Conservation (phyloP, 2,888 invertebrate genomes). For the Dermolepida albohirtum region DNA sequence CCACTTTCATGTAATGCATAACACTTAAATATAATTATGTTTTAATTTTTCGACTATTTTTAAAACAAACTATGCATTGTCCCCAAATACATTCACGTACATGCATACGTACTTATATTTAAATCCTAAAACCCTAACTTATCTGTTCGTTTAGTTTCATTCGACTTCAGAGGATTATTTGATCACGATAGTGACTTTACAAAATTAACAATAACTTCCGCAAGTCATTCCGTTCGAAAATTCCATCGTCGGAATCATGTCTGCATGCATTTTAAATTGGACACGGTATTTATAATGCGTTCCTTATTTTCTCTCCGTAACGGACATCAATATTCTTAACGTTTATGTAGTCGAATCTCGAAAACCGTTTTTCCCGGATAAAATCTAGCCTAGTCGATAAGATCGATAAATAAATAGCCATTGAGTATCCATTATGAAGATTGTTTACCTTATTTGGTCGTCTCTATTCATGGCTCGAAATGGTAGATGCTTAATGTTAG, state of each 20-base stretch:
- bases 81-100: too few species aligned
- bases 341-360: background rate
- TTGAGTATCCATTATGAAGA: slow-evolving; percentile 1
- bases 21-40: too few species aligned
- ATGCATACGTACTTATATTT: too few species aligned
- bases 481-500: too few species aligned
- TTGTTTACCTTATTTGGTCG: slow-evolving; percentile 22
- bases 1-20: too few species aligned
- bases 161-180: slow-evolving; percentile 34
- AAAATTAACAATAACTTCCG: slow-evolving; percentile 39
- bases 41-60: too few species aligned
- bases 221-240: slow-evolving; percentile 29
- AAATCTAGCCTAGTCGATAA: slow-evolving; percentile 17
- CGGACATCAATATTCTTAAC: background rate
- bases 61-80: too few species aligned
- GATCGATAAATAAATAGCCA: slow-evolving; percentile 7
- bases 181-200: slow-evolving; percentile 40
- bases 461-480: background rate
- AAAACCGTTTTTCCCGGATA: slow-evolving; percentile 22
- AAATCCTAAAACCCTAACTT: too few species aligned
- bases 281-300: slow-evolving; percentile 23
- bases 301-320: background rate
- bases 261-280: slow-evolving; percentile 26
- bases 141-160: slow-evolving; percentile 2
- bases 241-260: slow-evolving; percentile 14